A percentile compares a stretch with the other conserved stretches of the same genome.
These are phyloP conservation scores for Parazoanthus swiftii DNA, from an alignment of 92 coral and sea anemone species.

Conservation along the genomic window DNA sequence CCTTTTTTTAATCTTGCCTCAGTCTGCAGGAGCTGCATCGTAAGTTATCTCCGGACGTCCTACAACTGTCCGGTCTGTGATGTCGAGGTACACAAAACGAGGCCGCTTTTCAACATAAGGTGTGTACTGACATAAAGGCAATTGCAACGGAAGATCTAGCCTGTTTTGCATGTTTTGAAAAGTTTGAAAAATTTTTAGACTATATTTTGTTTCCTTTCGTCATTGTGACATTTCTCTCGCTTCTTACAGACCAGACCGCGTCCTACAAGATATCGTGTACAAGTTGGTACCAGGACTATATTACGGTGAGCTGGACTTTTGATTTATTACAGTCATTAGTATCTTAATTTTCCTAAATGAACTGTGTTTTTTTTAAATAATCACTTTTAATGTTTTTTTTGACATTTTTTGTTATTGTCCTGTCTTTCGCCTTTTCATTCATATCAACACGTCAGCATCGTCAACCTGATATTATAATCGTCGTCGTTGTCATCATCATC, in stretches of 20 bases:
- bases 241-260: constrained; percentile 82
- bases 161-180: background rate
- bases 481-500: background rate
- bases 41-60: constrained; percentile 72
- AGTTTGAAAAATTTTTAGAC: background rate
- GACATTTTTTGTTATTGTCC: background rate
- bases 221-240: background rate
- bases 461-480: background rate
- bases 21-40: constrained; percentile 96
- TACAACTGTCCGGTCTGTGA: constrained; percentile 92
- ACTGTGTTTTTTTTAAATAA: background rate
- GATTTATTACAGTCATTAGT: background rate
- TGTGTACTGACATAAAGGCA: constrained; percentile 23
- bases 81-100: constrained; percentile 94
- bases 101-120: constrained; percentile 86
- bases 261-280: constrained; percentile 90
- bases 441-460: background rate
- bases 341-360: too few species aligned
- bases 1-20: background rate
- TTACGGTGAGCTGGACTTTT: constrained; percentile 59
- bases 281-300: constrained; percentile 87
- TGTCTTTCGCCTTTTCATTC: background rate
- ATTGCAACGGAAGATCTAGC: background rate
- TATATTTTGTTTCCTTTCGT: background rate
- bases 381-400: background rate